phyloP scores from a whole-genome alignment of 2,113 vertebrate species.

The Caretta caretta region DNA sequence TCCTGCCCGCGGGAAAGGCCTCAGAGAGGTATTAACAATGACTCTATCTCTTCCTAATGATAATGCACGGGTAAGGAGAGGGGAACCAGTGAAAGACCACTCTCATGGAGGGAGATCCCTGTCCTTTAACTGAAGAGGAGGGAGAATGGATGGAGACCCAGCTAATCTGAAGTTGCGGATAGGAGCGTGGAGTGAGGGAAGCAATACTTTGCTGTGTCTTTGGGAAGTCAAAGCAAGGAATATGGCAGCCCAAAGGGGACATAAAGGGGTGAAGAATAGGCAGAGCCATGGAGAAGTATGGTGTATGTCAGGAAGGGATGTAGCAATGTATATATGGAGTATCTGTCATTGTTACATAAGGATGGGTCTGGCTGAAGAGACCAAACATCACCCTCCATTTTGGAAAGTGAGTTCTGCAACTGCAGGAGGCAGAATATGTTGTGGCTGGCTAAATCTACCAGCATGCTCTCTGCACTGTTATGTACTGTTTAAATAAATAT shows the following conservation, averaged over 20 bases:
- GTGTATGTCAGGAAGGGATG: neutral
- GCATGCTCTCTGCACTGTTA: neutral
- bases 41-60: neutral
- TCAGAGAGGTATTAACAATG: neutral
- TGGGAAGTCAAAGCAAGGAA: neutral
- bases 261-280: neutral
- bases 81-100: neutral
- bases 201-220: neutral
- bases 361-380: neutral
- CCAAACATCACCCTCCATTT: neutral
- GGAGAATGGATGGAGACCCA: neutral
- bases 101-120: neutral
- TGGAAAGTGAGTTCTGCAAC: neutral
- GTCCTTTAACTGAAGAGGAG: neutral
- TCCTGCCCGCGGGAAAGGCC: neutral
- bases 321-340: neutral
- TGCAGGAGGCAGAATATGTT: neutral
- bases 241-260: neutral
- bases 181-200: neutral
- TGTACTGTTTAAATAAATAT: fast-evolving
- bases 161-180: neutral
- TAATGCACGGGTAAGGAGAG: neutral
- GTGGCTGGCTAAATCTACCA: neutral
- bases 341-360: neutral
- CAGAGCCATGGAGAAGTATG: neutral